Percentiles rank a stretch among this genome's conserved stretches.
These are phyloP conservation scores for Nothocercus nigrocapillus DNA, from an alignment of 2,113 vertebrate species.

Conservation along the genomic window DNA sequence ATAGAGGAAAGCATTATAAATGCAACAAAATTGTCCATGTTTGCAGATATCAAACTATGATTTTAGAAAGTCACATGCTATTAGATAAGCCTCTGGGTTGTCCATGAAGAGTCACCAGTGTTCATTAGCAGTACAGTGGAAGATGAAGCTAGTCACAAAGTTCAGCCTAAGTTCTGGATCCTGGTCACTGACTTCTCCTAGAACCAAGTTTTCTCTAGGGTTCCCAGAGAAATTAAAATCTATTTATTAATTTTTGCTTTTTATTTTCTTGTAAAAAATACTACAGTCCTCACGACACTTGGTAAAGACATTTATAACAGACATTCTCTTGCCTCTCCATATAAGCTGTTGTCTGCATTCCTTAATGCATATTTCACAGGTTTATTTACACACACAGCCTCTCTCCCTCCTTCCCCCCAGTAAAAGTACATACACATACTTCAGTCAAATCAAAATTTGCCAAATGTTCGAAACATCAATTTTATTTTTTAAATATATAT, in stretches of 20 bases:
- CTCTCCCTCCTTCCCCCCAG: neutral
- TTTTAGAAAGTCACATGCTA: neutral
- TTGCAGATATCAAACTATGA: neutral
- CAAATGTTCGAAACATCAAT: neutral
- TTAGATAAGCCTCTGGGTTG: neutral
- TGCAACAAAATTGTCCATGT: neutral
- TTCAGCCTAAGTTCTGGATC: neutral
- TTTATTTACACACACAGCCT: neutral
- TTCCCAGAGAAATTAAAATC: neutral
- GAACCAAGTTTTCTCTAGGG: neutral
- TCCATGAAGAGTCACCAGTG: neutral
- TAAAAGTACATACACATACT: neutral
- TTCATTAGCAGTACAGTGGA: neutral
- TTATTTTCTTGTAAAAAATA: neutral
- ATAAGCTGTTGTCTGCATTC: neutral
- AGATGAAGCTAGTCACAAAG: neutral
- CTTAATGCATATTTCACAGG: neutral
- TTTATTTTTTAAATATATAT: neutral
- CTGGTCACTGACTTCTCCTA: neutral
- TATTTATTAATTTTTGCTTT: neutral
- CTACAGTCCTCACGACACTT: neutral
- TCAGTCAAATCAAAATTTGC: neutral
- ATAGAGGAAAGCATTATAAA: neutral
- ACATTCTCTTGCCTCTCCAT: neutral
- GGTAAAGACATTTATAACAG: neutral